Evolutionary conservation across 2,113 vertebrate species (phyloP).

Genomic region (Pterophyllum scalare): DNA sequence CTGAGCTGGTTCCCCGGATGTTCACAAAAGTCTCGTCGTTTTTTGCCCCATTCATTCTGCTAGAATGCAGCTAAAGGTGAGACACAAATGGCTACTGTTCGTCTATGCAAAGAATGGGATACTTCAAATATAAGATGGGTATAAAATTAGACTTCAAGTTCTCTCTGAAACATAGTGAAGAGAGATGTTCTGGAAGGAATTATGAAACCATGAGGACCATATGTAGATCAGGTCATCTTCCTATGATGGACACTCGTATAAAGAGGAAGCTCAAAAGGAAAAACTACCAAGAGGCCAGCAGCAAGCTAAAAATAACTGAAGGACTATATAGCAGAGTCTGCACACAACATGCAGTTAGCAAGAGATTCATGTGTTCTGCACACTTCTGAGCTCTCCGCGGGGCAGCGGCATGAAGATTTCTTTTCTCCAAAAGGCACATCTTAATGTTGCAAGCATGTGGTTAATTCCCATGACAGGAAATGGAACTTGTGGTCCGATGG

Average conservation of each 20-base stretch:
- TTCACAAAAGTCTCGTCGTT: not conserved
- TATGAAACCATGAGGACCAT: slow-evolving; percentile 26
- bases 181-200: slow-evolving; percentile 17
- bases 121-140: not conserved
- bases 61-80: not conserved
- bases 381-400: slow-evolving; percentile 13
- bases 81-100: not conserved
- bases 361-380: slow-evolving; percentile 39
- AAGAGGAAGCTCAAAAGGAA: slow-evolving; percentile 61
- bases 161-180: not conserved
- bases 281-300: slow-evolving; percentile 61
- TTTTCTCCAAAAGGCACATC: slow-evolving; percentile 25
- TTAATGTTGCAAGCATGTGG: slow-evolving; percentile 33
- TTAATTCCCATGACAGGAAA: slow-evolving; percentile 45
- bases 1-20: slow-evolving; percentile 7
- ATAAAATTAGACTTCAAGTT: not conserved
- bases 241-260: slow-evolving; percentile 50
- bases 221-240: slow-evolving; percentile 45
- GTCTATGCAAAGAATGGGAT: not conserved
- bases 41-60: not conserved
- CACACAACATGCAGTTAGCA: slow-evolving; percentile 26
- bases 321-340: slow-evolving; percentile 31
- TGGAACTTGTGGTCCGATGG: slow-evolving; percentile 36
- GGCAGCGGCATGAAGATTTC: not conserved
- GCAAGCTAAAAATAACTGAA: slow-evolving; percentile 67